Conservation (phyloP, 2,888 invertebrate species). For the Allophyes oxyacanthae region DNA sequence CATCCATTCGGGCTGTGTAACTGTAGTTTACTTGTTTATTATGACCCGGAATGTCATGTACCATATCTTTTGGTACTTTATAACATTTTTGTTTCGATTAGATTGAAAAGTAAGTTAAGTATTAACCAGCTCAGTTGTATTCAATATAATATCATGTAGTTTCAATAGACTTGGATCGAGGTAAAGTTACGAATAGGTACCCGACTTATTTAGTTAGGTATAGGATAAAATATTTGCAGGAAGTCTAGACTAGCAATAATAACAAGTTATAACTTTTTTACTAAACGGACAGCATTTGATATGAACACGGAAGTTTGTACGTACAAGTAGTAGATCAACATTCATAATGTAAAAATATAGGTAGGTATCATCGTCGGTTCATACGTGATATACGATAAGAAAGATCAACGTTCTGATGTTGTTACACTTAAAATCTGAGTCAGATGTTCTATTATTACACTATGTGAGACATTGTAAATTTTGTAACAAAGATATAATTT, state of each 20-base stretch:
- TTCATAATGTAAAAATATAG: too few relatives aligned
- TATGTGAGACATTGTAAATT: slow-evolving; percentile 20
- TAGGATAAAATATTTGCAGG: too few relatives aligned
- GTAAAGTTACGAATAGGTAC: too few relatives aligned
- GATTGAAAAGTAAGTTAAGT: slow-evolving; percentile 15
- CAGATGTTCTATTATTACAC: slow-evolving; percentile 29
- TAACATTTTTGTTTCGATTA: slow-evolving; percentile 13
- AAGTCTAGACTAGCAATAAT: too few relatives aligned
- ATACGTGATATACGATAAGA: slow-evolving; percentile 31
- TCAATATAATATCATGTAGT: neutral
- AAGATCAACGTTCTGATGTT: slow-evolving; percentile 54
- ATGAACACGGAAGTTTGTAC: too few relatives aligned
- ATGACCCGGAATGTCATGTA: slow-evolving; percentile 23
- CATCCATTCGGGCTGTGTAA: slow-evolving; percentile 14
- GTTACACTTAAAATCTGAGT: slow-evolving; percentile 45
- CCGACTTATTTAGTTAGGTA: too few relatives aligned
- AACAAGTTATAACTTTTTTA: too few relatives aligned
- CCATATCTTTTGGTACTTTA: slow-evolving; percentile 15
- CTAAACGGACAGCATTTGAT: too few relatives aligned
- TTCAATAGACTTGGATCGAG: slow-evolving; percentile 6
- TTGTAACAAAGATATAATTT: slow-evolving; percentile 28
- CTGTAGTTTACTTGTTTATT: slow-evolving; percentile 12
- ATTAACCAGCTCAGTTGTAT: slow-evolving; percentile 10
- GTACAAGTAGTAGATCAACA: too few relatives aligned
- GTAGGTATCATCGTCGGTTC: slow-evolving; percentile 17